Conservation (phyloP, 2,113 vertebrate genomes). For the Stigmatopora argus region DNA sequence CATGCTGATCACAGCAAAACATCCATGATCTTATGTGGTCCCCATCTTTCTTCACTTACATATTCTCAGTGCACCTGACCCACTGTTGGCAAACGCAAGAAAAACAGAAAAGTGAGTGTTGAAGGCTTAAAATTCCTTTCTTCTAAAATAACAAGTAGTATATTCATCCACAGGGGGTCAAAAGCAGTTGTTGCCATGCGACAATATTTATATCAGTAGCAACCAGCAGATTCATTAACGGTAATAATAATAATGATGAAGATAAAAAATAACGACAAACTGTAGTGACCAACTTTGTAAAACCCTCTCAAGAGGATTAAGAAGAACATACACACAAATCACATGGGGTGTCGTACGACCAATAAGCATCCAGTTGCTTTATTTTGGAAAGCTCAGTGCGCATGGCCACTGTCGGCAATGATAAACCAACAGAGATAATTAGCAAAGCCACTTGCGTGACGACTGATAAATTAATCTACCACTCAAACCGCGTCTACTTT, state of each 20-base stretch:
- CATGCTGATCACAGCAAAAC: slow-evolving; percentile 52
- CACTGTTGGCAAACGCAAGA: slow-evolving; percentile 13
- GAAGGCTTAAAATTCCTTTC: background rate
- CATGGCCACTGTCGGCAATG: slow-evolving; percentile 63
- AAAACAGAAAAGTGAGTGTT: slow-evolving; percentile 9
- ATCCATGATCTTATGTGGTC: slow-evolving; percentile 43
- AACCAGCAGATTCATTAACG: background rate
- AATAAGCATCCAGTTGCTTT: slow-evolving; percentile 49
- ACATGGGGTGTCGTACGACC: slow-evolving; percentile 40
- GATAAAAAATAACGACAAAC: background rate
- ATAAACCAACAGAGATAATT: slow-evolving; percentile 50
- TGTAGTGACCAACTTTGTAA: background rate
- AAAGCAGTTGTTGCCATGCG: background rate
- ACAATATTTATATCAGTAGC: background rate
- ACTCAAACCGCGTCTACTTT: slow-evolving; percentile 17
- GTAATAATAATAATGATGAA: too few species aligned
- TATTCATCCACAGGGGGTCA: background rate
- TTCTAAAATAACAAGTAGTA: background rate
- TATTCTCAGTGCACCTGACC: slow-evolving; percentile 34
- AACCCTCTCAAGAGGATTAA: background rate
- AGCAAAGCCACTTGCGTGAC: slow-evolving; percentile 31
- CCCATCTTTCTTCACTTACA: slow-evolving; percentile 20
- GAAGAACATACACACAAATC: slow-evolving; percentile 22
- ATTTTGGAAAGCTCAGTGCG: slow-evolving; percentile 63
- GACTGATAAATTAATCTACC: slow-evolving; percentile 2